Conservation (phyloP, 2,113 vertebrate genomes). For the Phyllostomus discolor region DNA sequence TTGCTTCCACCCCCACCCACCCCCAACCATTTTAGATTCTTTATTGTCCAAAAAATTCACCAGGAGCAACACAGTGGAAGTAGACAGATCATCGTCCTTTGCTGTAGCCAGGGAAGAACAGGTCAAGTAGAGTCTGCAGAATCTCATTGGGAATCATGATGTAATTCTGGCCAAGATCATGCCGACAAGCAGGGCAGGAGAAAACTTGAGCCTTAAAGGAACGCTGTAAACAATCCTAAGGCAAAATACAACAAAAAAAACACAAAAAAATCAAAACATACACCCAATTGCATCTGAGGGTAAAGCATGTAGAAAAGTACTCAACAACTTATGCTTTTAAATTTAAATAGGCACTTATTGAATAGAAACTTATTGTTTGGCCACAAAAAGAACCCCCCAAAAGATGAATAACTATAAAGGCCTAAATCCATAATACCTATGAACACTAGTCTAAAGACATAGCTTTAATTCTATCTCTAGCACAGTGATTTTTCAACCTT, state of each 20-base stretch:
- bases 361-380: not conserved
- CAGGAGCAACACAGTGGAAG: slow-evolving; percentile 58
- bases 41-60: slow-evolving; percentile 78
- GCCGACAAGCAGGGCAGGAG: slow-evolving; percentile 96
- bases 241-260: not conserved
- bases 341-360: not conserved
- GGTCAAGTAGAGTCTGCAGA: slow-evolving; percentile 95
- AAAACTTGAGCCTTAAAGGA: slow-evolving; percentile 97
- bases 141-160: slow-evolving; percentile 93
- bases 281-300: not conserved
- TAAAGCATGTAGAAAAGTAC: not conserved
- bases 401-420: not conserved
- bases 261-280: not conserved
- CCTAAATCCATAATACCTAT: not conserved
- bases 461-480: not conserved
- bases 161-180: slow-evolving; percentile 95
- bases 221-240: slow-evolving; percentile 94
- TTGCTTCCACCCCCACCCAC: slow-evolving; percentile 51
- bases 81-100: slow-evolving; percentile 94
- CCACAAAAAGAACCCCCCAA: not conserved
- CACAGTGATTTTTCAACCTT: not conserved
- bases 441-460: not conserved
- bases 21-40: slow-evolving; percentile 60
- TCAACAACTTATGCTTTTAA: not conserved
- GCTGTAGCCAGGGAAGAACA: slow-evolving; percentile 99